A percentile compares a stretch with the other conserved stretches of the same genome.
Conservation (phyloP, 2,888 invertebrate genomes). For the Lepetodrilus schrolli region DNA sequence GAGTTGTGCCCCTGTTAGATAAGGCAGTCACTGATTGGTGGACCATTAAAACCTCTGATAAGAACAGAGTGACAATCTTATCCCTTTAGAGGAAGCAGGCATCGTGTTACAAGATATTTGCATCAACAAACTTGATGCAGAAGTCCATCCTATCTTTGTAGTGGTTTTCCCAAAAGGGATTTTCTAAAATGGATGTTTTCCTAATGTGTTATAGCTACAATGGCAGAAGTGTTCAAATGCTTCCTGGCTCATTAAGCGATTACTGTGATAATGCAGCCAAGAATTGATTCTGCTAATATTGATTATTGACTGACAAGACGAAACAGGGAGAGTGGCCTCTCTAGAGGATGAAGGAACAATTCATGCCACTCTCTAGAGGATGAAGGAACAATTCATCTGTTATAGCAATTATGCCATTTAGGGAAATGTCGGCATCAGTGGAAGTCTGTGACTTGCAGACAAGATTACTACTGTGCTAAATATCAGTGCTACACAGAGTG, state of each 20-base stretch:
- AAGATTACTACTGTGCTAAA: no score
- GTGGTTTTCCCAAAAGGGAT: neutral
- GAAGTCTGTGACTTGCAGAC: no score
- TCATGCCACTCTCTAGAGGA: neutral
- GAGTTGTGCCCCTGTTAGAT: neutral
- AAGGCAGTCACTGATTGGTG: conserved; percentile 3
- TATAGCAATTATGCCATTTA: conserved; percentile 13
- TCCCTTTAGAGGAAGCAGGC: conserved; percentile 9
- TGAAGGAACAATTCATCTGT: conserved; percentile 19
- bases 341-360: neutral
- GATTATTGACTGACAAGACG: conserved; percentile 1
- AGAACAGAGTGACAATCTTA: conserved; percentile 26
- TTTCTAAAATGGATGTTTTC: neutral
- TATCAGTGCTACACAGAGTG: no score
- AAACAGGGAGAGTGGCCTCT: neutral
- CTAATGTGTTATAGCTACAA: neutral
- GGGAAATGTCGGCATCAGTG: no score
- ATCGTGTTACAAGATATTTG: conserved; percentile 17
- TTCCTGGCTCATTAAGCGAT: neutral
- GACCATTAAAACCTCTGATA: neutral
- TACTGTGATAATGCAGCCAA: neutral
- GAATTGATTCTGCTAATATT: conserved; percentile 22
- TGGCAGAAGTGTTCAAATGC: neutral
- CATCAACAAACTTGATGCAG: conserved; percentile 10
- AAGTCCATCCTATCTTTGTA: neutral